Conservation (phyloP, 2,797 vertebrate species). For the Tenualosa ilisha region DNA sequence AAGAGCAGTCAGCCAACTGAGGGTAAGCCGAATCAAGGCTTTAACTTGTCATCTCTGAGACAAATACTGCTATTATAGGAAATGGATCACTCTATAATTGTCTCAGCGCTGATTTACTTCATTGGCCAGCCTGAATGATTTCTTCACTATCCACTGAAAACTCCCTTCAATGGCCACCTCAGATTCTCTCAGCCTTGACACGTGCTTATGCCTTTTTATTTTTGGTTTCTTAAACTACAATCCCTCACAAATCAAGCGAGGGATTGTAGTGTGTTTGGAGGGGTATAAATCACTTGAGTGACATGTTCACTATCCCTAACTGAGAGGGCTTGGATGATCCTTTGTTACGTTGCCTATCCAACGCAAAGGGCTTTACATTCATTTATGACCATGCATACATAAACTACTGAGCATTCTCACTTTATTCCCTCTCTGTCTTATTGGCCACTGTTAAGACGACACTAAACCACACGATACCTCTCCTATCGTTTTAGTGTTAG, state of each 20-base stretch:
- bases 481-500: neutral
- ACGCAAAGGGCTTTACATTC: neutral
- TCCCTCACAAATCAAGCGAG: neutral
- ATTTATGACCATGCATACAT: neutral
- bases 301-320: neutral
- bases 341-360: neutral
- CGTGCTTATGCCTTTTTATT: conserved; percentile 44
- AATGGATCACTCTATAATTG: conserved; percentile 69
- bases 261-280: neutral
- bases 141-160: neutral
- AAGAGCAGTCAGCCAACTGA: conserved; percentile 58
- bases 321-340: neutral
- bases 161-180: no score
- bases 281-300: neutral
- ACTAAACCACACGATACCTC: neutral
- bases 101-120: conserved; percentile 58
- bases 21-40: conserved; percentile 65
- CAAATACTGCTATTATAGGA: conserved; percentile 60
- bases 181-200: no score
- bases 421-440: neutral
- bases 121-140: conserved; percentile 51
- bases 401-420: neutral
- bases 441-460: neutral
- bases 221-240: conserved; percentile 5
- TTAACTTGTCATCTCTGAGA: conserved; percentile 63